Percentiles rank a stretch among this genome's conserved stretches.
These are phyloP conservation scores for Acanthiza pusilla DNA, from an alignment of 2,797 vertebrate species.

Conservation along the genomic window DNA sequence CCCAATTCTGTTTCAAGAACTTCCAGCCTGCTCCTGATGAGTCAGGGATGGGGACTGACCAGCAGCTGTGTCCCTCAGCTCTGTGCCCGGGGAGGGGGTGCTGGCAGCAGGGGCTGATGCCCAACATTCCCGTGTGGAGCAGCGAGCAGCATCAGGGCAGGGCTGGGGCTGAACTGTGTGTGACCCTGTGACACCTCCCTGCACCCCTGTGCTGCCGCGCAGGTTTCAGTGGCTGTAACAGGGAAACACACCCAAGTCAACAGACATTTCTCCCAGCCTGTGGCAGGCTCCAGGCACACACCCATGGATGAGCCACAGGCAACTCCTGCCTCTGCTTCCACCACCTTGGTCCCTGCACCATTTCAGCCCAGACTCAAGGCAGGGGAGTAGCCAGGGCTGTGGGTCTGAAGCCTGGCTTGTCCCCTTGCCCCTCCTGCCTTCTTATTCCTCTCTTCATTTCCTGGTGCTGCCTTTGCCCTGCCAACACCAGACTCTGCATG, in stretches of 20 bases:
- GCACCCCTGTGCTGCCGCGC: not conserved
- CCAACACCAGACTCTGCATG: fast-evolving
- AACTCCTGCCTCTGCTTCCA: not conserved
- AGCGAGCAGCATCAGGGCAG: not conserved
- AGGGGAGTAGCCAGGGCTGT: not conserved
- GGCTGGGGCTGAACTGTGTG: not conserved
- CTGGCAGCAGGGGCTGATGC: not conserved
- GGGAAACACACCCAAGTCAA: conserved; percentile 13
- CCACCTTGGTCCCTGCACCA: not conserved
- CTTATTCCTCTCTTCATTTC: not conserved
- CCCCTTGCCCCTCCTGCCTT: not conserved
- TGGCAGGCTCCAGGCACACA: not conserved
- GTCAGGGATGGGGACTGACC: not conserved
- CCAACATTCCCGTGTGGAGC: fast-evolving
- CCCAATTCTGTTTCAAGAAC: no score
- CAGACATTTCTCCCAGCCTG: not conserved
- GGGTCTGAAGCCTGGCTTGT: not conserved
- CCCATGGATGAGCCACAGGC: not conserved
- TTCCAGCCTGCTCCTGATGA: not conserved
- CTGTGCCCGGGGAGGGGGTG: not conserved
- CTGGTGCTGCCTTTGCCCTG: not conserved
- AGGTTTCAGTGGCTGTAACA: not conserved
- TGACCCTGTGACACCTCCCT: not conserved
- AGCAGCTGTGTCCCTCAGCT: not conserved
- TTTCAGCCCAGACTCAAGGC: not conserved